Base-by-base conservation (phyloP, 2,113 vertebrate genomes). In the Heterochromis multidens region DNA sequence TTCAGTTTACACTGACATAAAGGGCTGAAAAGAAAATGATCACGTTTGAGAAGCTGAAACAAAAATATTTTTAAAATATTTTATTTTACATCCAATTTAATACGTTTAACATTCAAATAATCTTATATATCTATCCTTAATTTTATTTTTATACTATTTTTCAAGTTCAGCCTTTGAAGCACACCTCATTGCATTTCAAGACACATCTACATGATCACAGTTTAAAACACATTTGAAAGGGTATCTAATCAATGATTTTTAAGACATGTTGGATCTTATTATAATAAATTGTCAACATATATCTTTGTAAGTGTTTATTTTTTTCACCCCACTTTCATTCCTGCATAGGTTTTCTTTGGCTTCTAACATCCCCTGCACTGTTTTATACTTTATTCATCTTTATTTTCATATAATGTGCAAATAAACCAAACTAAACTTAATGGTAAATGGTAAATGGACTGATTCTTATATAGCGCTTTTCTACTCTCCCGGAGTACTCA, bases 101-200 rank as follows among this genome's bases (percentile, higher is more conserved):
- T 31, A 0, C 21, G 11, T 31, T 21, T 31, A n/a, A 0, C 25
- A 72, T 31, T 52, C 17, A n/a, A 54, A 74, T 54, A 0, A 31
- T 31, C 27, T 74, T 14, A 19, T 31, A 54, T 8, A n/a, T 54
- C 7, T 31, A 31, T 74, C 43, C 25, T 74, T 54, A n/a, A 54
- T 54, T 54, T 52, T 21, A 52, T 27, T 74, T 49, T 49, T 43
- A 43, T 43, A 3, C 5, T 43, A 43, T 11, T 43, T 43, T 2
- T 43, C 9, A 3, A 43, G 4, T 12, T 49, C 0, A 29, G 0
- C 10, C 10, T 52, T 1, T 72, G 25, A 52, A 52, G 43, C 25
- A 52, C 0, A 49, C 40, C 25, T 72, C 65, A 21, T 1, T 72
- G 40, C 16, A 72, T 49, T 49, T 12, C 16, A 49, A 72, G n/a